Conservation (phyloP, 64 coral and sea anemone species). For the Montipora efflorescens region DNA sequence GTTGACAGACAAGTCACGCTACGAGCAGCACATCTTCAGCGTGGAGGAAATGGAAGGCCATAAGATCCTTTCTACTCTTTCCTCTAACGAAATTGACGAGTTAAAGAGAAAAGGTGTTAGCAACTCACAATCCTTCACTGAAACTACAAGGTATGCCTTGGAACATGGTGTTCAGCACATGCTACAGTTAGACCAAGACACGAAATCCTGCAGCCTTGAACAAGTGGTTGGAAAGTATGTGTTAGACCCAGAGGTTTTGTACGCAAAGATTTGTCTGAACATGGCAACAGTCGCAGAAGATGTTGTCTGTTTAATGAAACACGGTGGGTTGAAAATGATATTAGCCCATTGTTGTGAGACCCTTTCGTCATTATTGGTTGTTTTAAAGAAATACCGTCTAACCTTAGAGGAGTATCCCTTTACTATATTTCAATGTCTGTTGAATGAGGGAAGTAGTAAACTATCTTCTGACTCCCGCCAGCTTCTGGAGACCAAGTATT, state of each 20-base stretch:
- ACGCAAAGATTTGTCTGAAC: background rate
- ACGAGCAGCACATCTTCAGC: background rate
- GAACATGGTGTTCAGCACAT: background rate
- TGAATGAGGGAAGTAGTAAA: slow-evolving; percentile 4
- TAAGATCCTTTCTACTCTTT: slow-evolving; percentile 5
- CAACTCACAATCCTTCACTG: background rate
- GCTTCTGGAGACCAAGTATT: slow-evolving; percentile 4
- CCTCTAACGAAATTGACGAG: background rate
- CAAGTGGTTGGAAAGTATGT: background rate
- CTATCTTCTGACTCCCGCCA: background rate
- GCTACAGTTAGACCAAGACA: background rate
- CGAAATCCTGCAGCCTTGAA: background rate
- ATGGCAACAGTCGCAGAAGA: background rate
- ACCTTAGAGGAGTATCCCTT: background rate
- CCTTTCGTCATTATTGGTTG: background rate
- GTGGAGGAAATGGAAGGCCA: slow-evolving; percentile 3
- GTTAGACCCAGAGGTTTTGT: slow-evolving; percentile 9
- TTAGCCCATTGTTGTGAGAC: background rate
- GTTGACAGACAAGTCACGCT: too few relatives aligned
- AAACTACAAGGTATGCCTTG: slow-evolving; percentile 18
- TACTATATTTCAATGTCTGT: background rate
- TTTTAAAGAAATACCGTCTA: background rate
- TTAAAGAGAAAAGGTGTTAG: background rate
- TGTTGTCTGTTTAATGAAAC: background rate
- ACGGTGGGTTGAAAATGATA: background rate